phyloP scores from a whole-genome alignment of 1,140 invertebrate genomes.

The Pachypeltis micranthus region DNA sequence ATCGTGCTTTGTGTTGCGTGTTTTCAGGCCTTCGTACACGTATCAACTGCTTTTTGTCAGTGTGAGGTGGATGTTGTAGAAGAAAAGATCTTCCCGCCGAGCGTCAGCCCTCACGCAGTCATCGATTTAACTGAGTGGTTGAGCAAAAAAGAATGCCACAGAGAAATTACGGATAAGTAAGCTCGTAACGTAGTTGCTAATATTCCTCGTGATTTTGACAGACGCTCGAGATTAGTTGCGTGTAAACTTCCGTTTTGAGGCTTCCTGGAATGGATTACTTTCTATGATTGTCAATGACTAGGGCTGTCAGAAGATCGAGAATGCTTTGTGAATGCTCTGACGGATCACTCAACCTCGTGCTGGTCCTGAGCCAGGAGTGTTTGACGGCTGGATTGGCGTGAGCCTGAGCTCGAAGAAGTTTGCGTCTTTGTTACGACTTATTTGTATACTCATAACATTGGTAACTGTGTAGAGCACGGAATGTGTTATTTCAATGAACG shows the following conservation, averaged over 20 bases:
- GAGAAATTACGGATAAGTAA: not conserved
- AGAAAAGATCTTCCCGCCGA: constrained; percentile 52
- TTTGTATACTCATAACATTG: too few species aligned
- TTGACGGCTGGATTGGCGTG: too few species aligned
- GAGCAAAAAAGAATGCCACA: not conserved
- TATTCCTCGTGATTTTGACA: not conserved
- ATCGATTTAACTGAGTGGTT: constrained; percentile 52
- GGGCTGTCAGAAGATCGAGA: not conserved
- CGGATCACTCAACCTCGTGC: too few species aligned
- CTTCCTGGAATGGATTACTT: not conserved
- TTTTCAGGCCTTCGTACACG: constrained; percentile 45
- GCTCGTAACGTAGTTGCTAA: too few species aligned
- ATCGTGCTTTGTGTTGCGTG: not conserved
- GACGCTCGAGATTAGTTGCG: not conserved
- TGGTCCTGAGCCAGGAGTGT: too few species aligned
- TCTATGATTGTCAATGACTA: not conserved
- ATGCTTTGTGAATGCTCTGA: not conserved
- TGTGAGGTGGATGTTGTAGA: constrained; percentile 53
- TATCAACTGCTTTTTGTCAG: constrained; percentile 64
- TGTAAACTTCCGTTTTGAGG: not conserved
- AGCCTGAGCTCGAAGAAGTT: too few species aligned
- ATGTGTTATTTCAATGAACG: too few species aligned
- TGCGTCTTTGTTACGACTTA: too few species aligned
- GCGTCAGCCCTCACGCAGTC: constrained; percentile 54
- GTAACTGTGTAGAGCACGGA: too few species aligned